phyloP scores from a whole-genome alignment of 2,113 vertebrate genomes.

The Oostethus manadensis region DNA sequence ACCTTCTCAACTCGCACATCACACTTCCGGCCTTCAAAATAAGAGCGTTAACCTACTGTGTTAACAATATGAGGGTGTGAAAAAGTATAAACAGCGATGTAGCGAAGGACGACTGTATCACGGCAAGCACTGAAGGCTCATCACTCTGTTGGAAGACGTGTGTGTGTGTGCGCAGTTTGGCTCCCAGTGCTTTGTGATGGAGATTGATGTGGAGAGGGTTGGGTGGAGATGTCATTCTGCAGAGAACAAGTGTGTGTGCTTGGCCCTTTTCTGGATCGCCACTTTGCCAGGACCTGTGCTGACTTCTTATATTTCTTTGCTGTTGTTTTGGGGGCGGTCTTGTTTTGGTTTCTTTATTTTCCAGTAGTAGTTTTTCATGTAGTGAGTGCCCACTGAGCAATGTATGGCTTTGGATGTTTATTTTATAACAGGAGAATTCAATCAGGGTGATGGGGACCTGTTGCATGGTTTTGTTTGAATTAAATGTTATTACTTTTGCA shows the following conservation, averaged over 20 bases:
- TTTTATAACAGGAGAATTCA: conserved; percentile 52
- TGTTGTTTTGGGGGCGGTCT: conserved; percentile 8
- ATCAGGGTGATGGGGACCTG: conserved; percentile 58
- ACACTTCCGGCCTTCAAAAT: too few species aligned
- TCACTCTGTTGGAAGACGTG: conserved; percentile 37
- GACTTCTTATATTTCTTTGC: conserved; percentile 5
- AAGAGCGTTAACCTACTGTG: too few species aligned
- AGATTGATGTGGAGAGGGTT: conserved; percentile 38
- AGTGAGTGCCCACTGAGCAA: conserved; percentile 38
- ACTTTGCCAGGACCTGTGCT: conserved; percentile 27
- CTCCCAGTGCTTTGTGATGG: conserved; percentile 47
- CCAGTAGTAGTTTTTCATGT: conserved; percentile 23
- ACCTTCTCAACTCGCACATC: too few species aligned
- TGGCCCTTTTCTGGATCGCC: conserved; percentile 23
- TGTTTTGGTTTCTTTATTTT: conserved; percentile 25
- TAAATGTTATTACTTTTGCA: conserved; percentile 69
- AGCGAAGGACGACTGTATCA: conserved; percentile 3
- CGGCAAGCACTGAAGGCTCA: conserved; percentile 24
- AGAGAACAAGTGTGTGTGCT: conserved; percentile 10
- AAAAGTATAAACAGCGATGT: too few species aligned
- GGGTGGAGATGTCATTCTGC: neutral
- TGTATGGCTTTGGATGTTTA: conserved; percentile 58
- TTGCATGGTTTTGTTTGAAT: conserved; percentile 68
- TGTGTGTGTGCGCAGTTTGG: conserved; percentile 61
- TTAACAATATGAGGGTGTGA: too few species aligned